phyloP scores from a whole-genome alignment of 2,888 invertebrate genomes.

The Scrobipalpa atriplicella region DNA sequence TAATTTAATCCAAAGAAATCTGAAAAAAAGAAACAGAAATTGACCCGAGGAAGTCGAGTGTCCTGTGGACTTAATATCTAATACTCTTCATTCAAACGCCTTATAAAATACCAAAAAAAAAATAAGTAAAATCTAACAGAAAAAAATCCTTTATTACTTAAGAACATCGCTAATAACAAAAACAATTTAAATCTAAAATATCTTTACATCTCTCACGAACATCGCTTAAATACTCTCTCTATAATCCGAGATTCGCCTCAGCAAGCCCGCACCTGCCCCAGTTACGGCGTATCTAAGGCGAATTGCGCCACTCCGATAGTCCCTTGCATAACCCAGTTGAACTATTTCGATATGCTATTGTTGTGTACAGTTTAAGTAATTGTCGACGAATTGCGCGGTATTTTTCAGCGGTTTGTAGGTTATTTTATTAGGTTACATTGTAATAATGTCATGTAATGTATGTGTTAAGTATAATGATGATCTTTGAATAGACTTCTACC shows the following conservation, averaged over 20 bases:
- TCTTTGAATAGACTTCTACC: too few relatives aligned
- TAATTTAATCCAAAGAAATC: too few relatives aligned
- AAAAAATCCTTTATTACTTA: too few relatives aligned
- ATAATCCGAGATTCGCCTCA: conserved; percentile 46
- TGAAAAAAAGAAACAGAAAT: too few relatives aligned
- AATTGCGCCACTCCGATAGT: conserved; percentile 63
- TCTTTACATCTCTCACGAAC: not conserved
- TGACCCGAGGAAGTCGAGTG: not conserved
- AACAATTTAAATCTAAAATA: too few relatives aligned
- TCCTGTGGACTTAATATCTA: too few relatives aligned
- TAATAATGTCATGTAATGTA: not conserved
- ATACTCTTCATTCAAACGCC: too few relatives aligned
- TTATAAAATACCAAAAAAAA: too few relatives aligned
- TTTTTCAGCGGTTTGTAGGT: conserved; percentile 11
- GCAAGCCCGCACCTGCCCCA: conserved; percentile 61
- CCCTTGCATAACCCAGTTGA: conserved; percentile 68
- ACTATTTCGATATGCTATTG: conserved; percentile 74
- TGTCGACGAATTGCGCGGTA: conserved; percentile 29
- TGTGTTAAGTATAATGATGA: too few relatives aligned
- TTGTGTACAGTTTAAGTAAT: conserved; percentile 37
- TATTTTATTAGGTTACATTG: conserved; percentile 3
- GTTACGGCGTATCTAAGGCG: conserved; percentile 65
- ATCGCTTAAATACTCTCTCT: not conserved
- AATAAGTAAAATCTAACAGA: too few relatives aligned
- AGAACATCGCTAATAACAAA: too few relatives aligned